Evolutionary conservation across 2,113 vertebrate species (phyloP).

Genomic region (Rynchops niger): DNA sequence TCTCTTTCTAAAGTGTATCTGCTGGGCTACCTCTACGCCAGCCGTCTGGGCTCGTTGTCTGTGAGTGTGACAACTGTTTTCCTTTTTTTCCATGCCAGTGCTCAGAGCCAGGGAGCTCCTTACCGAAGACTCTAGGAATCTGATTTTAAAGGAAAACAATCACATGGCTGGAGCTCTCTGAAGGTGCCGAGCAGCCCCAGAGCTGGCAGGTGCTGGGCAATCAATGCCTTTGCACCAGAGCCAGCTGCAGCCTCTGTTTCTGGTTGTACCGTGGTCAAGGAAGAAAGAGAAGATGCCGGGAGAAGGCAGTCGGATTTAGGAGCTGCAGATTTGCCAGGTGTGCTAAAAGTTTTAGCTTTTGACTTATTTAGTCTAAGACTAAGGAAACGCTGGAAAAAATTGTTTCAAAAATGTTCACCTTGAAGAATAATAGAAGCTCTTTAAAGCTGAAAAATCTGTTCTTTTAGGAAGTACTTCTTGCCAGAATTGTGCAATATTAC

Average conservation of each 20-base stretch:
- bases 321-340: neutral
- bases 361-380: neutral
- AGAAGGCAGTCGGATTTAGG: neutral
- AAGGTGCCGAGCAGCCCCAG: neutral
- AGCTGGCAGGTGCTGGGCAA: neutral
- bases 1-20: neutral
- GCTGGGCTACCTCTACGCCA: rapidly evolving
- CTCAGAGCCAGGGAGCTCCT: neutral
- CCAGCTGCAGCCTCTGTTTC: neutral
- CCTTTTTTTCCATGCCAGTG: neutral
- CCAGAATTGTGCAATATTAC: neutral
- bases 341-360: neutral
- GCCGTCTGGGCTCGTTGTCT: neutral
- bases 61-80: neutral
- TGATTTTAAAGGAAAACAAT: neutral
- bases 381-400: neutral
- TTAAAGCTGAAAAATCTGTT: neutral
- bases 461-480: neutral
- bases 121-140: neutral
- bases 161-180: rapidly evolving
- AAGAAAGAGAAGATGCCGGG: neutral
- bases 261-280: neutral
- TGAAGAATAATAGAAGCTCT: neutral
- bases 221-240: neutral
- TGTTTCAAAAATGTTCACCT: neutral